Conservation (phyloP, 2,113 vertebrate genomes). For the Pongo pygmaeus region DNA sequence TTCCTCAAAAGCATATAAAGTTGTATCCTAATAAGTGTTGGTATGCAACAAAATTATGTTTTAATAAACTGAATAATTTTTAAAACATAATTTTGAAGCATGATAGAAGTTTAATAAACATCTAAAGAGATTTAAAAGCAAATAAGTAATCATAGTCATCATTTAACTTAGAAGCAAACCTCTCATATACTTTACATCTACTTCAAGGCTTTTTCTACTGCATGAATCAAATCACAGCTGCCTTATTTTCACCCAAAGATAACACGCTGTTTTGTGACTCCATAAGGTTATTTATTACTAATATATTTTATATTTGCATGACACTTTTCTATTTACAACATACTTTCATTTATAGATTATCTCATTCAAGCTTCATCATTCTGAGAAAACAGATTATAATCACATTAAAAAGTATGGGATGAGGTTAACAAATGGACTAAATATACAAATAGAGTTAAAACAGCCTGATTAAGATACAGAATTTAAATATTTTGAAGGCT, state of each 20-base stretch:
- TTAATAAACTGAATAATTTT: neutral
- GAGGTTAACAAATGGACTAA: neutral
- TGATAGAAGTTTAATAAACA: neutral
- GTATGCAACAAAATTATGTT: neutral
- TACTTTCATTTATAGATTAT: neutral
- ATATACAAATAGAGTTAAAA: neutral
- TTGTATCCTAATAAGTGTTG: neutral
- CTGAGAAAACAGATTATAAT: neutral
- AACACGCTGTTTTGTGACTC: neutral
- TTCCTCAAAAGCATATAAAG: neutral
- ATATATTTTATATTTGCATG: neutral
- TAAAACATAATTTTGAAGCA: neutral
- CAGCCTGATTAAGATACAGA: neutral
- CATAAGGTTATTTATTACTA: neutral
- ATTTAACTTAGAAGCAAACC: neutral
- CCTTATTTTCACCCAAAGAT: neutral
- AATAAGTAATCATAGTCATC: neutral
- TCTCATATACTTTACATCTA: neutral
- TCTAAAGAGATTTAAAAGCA: neutral
- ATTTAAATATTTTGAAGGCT: neutral
- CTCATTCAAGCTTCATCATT: neutral
- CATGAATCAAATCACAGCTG: neutral
- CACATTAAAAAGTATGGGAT: neutral
- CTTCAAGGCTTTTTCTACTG: neutral
- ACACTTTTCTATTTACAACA: neutral